Base-by-base conservation (phyloP, 2,888 invertebrate species). In the Drosophila borealis region DNA sequence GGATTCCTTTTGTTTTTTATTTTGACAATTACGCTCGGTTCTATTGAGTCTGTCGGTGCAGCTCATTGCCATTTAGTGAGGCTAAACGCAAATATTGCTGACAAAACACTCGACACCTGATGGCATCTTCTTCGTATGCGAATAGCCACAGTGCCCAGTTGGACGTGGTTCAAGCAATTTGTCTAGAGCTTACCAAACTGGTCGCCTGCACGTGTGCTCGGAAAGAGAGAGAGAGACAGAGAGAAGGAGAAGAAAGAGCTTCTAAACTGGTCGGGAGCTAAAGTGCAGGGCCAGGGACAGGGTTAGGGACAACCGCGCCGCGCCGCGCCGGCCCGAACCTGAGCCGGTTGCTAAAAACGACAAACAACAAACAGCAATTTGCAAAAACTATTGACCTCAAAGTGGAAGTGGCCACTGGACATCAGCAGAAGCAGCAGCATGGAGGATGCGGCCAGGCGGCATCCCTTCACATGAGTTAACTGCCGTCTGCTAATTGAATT, bases 31-130 rank as follows among this genome's bases (percentile, higher is more conserved):
- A 25, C 19, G 64, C 41, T 53, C 51, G 56, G 53, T 46, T 60
- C 37, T 21, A 64, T 64, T 55, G 55, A 21, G 53, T n/a, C 17
- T 37, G 44, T 25, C 14, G 45, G 34, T 46, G 37, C 56, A 73
- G 60, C 48, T 57, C 60, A 63, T 74, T 78, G 74, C 44, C 64
- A 37, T 78, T 78, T 51, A 59, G 59, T 74, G 74, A 62, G 74
- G 70, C 86, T 65, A 86, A 91, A 89, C 83, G 89, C 82, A 89
- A 91, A 91, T 90, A 90, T 88, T 88, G 88, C 86, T 90, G 89
- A 89, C 91, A 90, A 89, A 91, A 90, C 87, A 89, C 85, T 89
- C 90, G 90, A 91, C 90, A 90, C 91, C 90, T 90, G 90, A 84
- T 78, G 81, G 75, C 73, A 77, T 70, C 71, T 76, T 34, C 63